Percentiles rank a stretch among this genome's conserved stretches.
phyloP scores from a whole-genome alignment of 2,113 vertebrate genomes.

The Zosterops hypoxanthus region DNA sequence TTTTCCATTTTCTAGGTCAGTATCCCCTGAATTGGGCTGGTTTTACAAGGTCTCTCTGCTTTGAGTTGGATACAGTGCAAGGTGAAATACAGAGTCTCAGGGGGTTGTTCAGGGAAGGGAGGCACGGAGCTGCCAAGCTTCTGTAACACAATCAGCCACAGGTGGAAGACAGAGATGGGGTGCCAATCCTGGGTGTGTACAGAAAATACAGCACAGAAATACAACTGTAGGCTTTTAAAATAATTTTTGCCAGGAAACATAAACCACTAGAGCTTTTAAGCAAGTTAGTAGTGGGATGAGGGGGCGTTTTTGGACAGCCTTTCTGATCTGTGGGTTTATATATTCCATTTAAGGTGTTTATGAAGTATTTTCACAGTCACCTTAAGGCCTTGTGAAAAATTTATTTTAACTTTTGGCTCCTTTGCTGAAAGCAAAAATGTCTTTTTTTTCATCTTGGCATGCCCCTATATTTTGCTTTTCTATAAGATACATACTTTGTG shows the following conservation, averaged over 20 bases:
- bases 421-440: neutral
- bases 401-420: neutral
- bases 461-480: neutral
- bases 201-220: neutral
- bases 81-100: neutral
- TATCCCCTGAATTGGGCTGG: neutral
- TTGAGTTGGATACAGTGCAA: neutral
- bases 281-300: neutral
- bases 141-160: neutral
- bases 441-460: neutral
- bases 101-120: neutral
- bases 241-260: neutral
- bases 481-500: neutral
- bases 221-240: neutral
- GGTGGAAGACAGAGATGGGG: neutral
- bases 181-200: neutral
- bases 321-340: neutral
- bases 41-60: neutral
- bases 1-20: neutral
- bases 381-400: neutral
- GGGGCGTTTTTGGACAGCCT: neutral
- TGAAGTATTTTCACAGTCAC: constrained; percentile 6
- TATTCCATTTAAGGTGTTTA: neutral
- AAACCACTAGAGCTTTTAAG: neutral
- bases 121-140: neutral